These are phyloP conservation scores for Pelobates fuscus DNA, from an alignment of 2,113 vertebrate genomes.

Conservation along the genomic window DNA sequence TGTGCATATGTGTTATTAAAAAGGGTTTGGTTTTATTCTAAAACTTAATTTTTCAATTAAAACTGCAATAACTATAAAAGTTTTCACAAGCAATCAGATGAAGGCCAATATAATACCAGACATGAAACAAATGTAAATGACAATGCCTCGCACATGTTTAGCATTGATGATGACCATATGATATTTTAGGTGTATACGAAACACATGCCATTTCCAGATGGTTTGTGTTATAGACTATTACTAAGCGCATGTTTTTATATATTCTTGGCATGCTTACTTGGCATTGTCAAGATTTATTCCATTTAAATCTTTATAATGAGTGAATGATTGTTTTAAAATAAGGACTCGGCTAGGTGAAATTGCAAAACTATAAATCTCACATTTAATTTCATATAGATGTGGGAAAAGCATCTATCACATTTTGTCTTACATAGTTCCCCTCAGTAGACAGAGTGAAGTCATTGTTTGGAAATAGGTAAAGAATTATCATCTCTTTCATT, in stretches of 20 bases:
- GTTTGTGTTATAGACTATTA: neutral
- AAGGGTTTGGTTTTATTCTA: too few species aligned
- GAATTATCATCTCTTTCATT: too few species aligned
- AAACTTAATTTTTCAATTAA: too few species aligned
- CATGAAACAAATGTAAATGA: neutral
- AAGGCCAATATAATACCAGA: neutral
- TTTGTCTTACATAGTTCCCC: neutral
- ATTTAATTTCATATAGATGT: neutral
- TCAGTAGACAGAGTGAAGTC: too few species aligned
- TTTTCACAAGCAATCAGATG: too few species aligned
- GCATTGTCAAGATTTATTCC: neutral
- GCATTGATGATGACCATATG: neutral
- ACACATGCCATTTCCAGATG: neutral
- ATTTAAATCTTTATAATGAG: neutral
- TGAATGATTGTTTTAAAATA: neutral
- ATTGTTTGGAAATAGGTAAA: too few species aligned
- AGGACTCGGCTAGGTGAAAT: neutral
- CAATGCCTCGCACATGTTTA: neutral
- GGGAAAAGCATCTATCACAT: neutral
- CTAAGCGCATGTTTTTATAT: neutral
- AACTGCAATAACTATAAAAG: too few species aligned
- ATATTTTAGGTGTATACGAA: neutral
- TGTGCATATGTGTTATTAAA: too few species aligned
- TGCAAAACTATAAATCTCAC: neutral
- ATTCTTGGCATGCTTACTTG: neutral